Percentiles rank a stretch among this genome's conserved stretches.
Conservation (phyloP, 2,113 vertebrate species). For the Indri indri region DNA sequence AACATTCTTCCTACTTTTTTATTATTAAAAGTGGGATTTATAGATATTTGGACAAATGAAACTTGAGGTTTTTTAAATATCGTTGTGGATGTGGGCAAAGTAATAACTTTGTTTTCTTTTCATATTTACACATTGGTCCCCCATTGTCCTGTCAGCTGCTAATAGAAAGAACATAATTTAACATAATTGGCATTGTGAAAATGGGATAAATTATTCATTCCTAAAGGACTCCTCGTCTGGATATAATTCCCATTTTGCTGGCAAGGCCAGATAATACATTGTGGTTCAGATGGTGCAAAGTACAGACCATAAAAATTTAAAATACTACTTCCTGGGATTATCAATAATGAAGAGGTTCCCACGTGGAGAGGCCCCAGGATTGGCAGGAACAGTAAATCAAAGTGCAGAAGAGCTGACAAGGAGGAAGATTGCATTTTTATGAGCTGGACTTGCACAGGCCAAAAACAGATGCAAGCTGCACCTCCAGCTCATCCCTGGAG, state of each 20-base stretch:
- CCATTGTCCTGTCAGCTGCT: constrained; percentile 51
- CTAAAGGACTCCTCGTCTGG: constrained; percentile 73
- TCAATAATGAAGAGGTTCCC: constrained; percentile 86
- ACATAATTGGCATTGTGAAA: constrained; percentile 81
- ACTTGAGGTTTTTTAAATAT: constrained; percentile 36
- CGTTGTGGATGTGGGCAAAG: not conserved
- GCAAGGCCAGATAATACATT: constrained; percentile 79
- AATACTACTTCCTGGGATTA: constrained; percentile 83
- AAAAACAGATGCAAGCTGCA: not conserved
- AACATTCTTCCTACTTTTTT: not conserved
- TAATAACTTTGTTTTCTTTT: constrained; percentile 58
- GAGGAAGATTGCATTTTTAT: constrained; percentile 25
- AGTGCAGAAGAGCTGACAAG: constrained; percentile 51
- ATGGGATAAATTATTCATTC: constrained; percentile 84
- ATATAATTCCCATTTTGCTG: constrained; percentile 72
- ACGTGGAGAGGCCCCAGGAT: constrained; percentile 70
- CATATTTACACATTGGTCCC: constrained; percentile 66
- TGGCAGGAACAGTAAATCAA: constrained; percentile 81
- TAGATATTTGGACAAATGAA: constrained; percentile 13
- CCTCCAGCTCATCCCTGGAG: not conserved
- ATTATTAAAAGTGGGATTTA: not conserved
- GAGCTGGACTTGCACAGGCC: constrained; percentile 9
- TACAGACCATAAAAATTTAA: constrained; percentile 86
- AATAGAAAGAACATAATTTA: constrained; percentile 82
- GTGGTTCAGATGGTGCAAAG: constrained; percentile 81